Percentiles rank a stretch among this genome's conserved stretches.
phyloP scores from a whole-genome alignment of 2,888 invertebrate species.

The Podotricha telesiphe region DNA sequence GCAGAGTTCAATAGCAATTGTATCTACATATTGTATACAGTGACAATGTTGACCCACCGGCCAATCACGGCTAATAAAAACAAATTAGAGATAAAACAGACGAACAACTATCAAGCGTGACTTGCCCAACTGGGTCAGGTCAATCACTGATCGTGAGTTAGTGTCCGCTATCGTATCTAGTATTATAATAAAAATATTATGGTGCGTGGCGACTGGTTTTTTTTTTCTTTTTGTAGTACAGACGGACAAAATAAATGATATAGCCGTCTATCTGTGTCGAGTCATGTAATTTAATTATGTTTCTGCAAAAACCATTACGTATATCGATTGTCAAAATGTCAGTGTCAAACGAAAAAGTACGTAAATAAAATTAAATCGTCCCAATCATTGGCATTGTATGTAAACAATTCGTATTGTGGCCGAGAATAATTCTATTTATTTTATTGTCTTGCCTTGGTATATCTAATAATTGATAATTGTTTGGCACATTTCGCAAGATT shows the following conservation, averaged over 20 bases:
- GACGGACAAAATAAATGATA: background rate
- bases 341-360: conserved; percentile 18
- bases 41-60: conserved; percentile 64
- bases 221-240: too few species aligned
- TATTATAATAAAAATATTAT: conserved; percentile 24
- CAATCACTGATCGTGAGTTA: conserved; percentile 44
- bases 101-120: conserved; percentile 49
- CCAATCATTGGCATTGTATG: conserved; percentile 20
- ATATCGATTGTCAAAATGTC: conserved; percentile 21
- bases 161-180: conserved; percentile 25
- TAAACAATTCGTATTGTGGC: conserved; percentile 35
- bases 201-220: background rate
- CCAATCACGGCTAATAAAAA: conserved; percentile 78
- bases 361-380: conserved; percentile 18
- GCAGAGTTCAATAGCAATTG: conserved; percentile 62
- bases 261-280: conserved; percentile 1
- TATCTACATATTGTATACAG: conserved; percentile 38
- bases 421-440: conserved; percentile 43
- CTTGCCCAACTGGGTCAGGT: conserved; percentile 47
- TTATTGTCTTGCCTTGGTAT: conserved; percentile 55
- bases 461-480: conserved; percentile 64
- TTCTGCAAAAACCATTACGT: background rate
- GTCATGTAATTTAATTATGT: conserved; percentile 21
- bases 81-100: conserved; percentile 72
- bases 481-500: conserved; percentile 63